Evolutionary conservation across 1,140 invertebrate species (phyloP).

Genomic region (Zophobas morio): DNA sequence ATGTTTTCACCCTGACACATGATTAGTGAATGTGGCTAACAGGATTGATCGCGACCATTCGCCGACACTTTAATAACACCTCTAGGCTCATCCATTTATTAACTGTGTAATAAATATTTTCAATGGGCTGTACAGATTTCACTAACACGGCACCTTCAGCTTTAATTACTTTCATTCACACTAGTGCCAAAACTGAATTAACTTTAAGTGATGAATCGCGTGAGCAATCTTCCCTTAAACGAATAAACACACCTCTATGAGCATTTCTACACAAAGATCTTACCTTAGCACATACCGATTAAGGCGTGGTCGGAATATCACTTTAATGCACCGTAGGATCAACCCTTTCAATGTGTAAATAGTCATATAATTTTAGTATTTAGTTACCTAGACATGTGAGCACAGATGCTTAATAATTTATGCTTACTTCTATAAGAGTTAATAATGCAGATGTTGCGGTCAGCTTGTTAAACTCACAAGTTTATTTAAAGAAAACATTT

Average conservation of each 20-base stretch:
- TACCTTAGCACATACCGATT: background rate
- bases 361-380: too few species aligned
- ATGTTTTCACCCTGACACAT: slow-evolving; percentile 54
- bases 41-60: slow-evolving; percentile 52
- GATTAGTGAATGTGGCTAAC: slow-evolving; percentile 53
- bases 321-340: too few species aligned
- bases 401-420: too few species aligned
- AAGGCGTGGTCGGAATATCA: background rate
- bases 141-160: slow-evolving; percentile 36
- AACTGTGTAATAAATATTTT: slow-evolving; percentile 49
- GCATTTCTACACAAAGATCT: slow-evolving; percentile 3
- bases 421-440: too few species aligned
- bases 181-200: slow-evolving; percentile 27
- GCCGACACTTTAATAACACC: slow-evolving; percentile 54
- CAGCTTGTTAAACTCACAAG: too few species aligned
- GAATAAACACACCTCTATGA: slow-evolving; percentile 20
- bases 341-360: too few species aligned
- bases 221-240: slow-evolving; percentile 38
- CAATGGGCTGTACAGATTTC: slow-evolving; percentile 35
- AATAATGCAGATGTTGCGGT: too few species aligned
- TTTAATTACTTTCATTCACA: slow-evolving; percentile 44
- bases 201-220: slow-evolving; percentile 47
- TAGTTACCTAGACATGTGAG: too few species aligned
- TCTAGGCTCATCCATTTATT: slow-evolving; percentile 49
- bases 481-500: too few species aligned